Percentiles rank a stretch among this genome's conserved stretches.
Evolutionary conservation across 37 sponge, comb jelly and placozoan genomes (phyloP).

Genomic region (Tethya wilhelma): DNA sequence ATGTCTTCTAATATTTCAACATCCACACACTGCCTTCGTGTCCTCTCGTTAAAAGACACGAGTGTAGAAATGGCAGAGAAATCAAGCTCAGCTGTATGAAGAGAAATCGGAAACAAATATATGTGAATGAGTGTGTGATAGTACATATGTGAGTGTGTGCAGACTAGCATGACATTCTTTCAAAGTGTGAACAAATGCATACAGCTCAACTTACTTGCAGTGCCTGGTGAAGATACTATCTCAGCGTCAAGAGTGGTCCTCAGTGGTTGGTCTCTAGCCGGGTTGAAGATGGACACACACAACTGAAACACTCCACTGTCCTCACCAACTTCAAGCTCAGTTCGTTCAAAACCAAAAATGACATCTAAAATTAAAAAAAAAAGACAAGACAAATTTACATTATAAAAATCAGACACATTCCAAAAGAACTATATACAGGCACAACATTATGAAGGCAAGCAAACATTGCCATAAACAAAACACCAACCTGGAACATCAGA

Average conservation of each 20-base stretch:
- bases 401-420: background rate
- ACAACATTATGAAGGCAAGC: background rate
- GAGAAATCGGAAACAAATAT: background rate
- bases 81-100: background rate
- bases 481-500: slow-evolving; percentile 15
- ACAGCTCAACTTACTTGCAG: background rate
- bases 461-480: background rate
- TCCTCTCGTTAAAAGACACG: background rate
- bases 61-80: background rate
- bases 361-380: slow-evolving; percentile 13
- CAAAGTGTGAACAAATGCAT: too few relatives aligned
- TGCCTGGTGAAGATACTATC: background rate
- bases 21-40: background rate
- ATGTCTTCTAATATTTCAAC: background rate
- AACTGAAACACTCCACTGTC: background rate
- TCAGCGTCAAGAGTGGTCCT: background rate
- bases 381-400: background rate
- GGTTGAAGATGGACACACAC: slow-evolving; percentile 8
- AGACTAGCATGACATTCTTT: too few relatives aligned
- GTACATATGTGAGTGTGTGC: too few relatives aligned
- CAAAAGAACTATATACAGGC: background rate
- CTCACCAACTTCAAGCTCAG: background rate
- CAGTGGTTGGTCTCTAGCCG: background rate
- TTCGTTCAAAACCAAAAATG: slow-evolving; percentile 10
- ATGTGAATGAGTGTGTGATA: too few relatives aligned